Evolutionary conservation across 2,888 invertebrate species (phyloP).

Genomic region (Xanthorhoe spadicearia): DNA sequence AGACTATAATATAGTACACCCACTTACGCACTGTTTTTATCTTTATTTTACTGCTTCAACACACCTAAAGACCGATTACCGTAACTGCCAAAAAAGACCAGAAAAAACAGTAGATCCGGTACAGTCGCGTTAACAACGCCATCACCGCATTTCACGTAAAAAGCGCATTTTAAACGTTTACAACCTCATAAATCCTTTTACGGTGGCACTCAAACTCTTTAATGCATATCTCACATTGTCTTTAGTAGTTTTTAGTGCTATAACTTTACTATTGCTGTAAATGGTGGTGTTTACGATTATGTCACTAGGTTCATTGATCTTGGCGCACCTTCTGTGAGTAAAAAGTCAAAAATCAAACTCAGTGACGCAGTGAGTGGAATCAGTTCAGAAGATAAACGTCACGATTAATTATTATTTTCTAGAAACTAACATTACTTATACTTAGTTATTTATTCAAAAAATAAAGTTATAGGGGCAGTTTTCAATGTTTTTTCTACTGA

Average conservation of each 20-base stretch:
- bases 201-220: slow-evolving; percentile 38
- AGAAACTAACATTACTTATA: no score
- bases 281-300: slow-evolving; percentile 44
- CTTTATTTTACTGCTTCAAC: background rate
- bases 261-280: slow-evolving; percentile 33
- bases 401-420: no score
- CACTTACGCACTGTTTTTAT: no score
- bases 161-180: slow-evolving; percentile 37
- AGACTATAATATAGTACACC: no score
- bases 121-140: slow-evolving; percentile 31
- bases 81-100: slow-evolving; percentile 23
- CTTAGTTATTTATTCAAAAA: no score
- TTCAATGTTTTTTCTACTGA: no score
- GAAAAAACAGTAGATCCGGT: slow-evolving; percentile 27
- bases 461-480: no score
- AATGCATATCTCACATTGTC: slow-evolving; percentile 36
- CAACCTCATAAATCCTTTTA: slow-evolving; percentile 38
- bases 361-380: no score
- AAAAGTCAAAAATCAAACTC: background rate
- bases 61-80: slow-evolving; percentile 2
- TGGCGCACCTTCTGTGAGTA: slow-evolving; percentile 33
- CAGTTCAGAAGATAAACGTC: no score
- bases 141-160: slow-evolving; percentile 33
- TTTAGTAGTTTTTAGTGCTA: slow-evolving; percentile 32
- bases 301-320: slow-evolving; percentile 34